A percentile compares a stretch with the other conserved stretches of the same genome.
phyloP scores from a whole-genome alignment of 2,113 vertebrate genomes.

The Ursus arctos region DNA sequence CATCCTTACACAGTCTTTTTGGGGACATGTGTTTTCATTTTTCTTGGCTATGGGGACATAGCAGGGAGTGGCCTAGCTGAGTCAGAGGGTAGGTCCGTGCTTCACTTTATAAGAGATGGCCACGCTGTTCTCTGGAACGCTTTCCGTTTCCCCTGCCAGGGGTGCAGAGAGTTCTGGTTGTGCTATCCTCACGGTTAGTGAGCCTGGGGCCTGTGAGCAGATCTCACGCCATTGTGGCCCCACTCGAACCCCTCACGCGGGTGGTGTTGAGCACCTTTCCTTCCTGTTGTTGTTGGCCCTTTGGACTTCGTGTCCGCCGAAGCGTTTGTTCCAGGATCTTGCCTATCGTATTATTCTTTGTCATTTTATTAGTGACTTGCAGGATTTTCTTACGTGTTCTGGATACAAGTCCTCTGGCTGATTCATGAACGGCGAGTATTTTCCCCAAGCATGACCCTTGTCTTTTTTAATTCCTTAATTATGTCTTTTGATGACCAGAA shows the following conservation, averaged over 20 bases:
- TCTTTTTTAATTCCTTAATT: neutral
- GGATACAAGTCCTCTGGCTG: accelerated
- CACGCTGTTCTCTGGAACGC: neutral
- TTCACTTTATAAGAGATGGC: neutral
- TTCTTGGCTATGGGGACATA: neutral
- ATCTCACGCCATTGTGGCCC: accelerated
- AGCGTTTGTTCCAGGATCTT: accelerated
- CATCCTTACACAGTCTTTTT: accelerated
- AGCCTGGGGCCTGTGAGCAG: accelerated
- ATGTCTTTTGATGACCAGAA: neutral
- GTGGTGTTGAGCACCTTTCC: accelerated
- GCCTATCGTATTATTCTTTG: neutral
- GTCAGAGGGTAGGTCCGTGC: accelerated
- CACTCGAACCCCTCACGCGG: accelerated
- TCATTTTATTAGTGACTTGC: neutral
- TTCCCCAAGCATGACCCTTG: neutral
- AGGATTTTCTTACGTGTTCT: neutral
- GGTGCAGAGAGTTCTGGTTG: accelerated
- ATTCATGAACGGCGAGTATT: accelerated
- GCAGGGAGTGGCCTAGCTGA: neutral
- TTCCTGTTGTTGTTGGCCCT: accelerated
- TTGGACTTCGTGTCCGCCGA: neutral
- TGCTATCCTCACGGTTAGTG: accelerated
- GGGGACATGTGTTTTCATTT: neutral
- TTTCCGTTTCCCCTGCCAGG: accelerated